A percentile compares a stretch with the other conserved stretches of the same genome.
These are phyloP conservation scores for Dromius quadrimaculatus DNA, from an alignment of 2,888 invertebrate species.

Conservation along the genomic window DNA sequence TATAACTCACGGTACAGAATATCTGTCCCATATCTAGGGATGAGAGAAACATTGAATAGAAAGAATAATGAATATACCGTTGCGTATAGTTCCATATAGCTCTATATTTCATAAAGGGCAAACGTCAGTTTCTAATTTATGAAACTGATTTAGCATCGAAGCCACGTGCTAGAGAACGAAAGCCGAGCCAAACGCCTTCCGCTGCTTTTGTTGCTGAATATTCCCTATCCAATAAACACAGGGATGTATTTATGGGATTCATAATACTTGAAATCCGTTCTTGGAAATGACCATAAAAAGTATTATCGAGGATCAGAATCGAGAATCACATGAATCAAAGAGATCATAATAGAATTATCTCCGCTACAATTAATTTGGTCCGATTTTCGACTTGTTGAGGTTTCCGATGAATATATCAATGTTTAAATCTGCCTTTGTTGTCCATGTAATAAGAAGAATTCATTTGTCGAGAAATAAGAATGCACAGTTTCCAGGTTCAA, in stretches of 20 bases:
- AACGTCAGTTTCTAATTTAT: slow-evolving; percentile 20
- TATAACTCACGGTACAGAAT: background rate
- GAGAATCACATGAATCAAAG: too few relatives aligned
- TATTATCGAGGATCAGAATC: background rate
- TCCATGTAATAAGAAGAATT: too few relatives aligned
- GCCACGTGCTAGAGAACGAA: slow-evolving; percentile 12
- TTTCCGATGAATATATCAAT: too few relatives aligned
- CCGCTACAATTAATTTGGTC: too few relatives aligned
- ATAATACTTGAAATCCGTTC: too few relatives aligned
- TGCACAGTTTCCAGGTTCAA: too few relatives aligned
- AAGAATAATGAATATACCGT: background rate
- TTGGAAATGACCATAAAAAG: too few relatives aligned
- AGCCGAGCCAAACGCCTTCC: background rate
- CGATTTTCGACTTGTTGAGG: too few relatives aligned
- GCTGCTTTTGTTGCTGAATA: slow-evolving; percentile 14
- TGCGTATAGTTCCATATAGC: background rate
- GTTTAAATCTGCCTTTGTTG: too few relatives aligned
- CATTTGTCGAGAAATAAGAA: too few relatives aligned
- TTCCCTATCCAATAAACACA: background rate
- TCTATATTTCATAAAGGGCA: slow-evolving; percentile 11
- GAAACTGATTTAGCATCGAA: slow-evolving; percentile 30
- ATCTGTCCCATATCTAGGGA: background rate
- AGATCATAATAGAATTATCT: too few relatives aligned
- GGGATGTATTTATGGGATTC: too few relatives aligned
- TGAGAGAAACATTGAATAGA: background rate